Conservation (phyloP, 2,797 vertebrate genomes). For the Acanthiza pusilla region DNA sequence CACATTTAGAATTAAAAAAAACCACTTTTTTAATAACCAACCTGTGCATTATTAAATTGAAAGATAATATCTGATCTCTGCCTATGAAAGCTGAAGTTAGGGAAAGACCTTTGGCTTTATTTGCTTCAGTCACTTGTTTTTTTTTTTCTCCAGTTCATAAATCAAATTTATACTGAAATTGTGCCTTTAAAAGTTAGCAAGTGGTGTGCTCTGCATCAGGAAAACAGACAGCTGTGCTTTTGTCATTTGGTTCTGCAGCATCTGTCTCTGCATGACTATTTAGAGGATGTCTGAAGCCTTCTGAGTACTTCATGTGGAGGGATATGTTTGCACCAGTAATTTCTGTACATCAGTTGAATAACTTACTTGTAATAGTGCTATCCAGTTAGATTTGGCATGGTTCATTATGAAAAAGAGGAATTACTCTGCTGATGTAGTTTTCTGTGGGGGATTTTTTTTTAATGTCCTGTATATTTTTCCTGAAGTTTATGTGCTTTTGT, state of each 20-base stretch:
- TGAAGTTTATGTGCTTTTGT: neutral
- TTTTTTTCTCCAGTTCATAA: neutral
- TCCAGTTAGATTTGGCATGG: neutral
- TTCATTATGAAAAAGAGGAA: neutral
- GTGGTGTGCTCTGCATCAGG: neutral
- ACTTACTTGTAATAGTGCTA: neutral
- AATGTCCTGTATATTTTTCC: neutral
- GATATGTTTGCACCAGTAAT: neutral
- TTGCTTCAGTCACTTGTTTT: neutral
- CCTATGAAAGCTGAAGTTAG: neutral
- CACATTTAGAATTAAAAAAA: rapidly evolving
- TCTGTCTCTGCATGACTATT: neutral
- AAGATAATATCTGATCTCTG: neutral
- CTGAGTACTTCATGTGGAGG: neutral
- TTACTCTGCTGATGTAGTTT: neutral
- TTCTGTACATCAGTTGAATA: neutral
- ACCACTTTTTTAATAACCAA: neutral
- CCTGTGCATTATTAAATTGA: neutral
- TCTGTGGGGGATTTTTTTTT: neutral
- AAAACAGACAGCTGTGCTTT: neutral
- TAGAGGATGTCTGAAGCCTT: neutral
- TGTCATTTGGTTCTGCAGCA: neutral
- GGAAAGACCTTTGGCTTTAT: neutral
- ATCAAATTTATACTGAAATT: neutral
- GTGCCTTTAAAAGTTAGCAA: neutral